phyloP scores from a whole-genome alignment of 2,888 invertebrate genomes.

The Odontocolon sp. region DNA sequence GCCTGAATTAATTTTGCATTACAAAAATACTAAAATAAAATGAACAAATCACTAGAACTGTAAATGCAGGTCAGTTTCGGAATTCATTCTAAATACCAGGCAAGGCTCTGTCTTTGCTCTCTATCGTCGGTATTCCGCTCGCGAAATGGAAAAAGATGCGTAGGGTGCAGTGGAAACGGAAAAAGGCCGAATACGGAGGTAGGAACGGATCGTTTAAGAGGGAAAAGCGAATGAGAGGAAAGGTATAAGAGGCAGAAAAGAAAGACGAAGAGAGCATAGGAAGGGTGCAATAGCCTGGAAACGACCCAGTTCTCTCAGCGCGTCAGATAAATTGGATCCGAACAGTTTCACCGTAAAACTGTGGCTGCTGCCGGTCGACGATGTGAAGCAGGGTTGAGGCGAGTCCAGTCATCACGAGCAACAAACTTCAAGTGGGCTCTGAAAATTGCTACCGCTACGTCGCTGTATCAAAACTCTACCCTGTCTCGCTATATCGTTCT shows the following conservation, averaged over 20 bases:
- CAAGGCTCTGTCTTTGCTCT: constrained; percentile 24
- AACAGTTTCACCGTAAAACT: constrained; percentile 71
- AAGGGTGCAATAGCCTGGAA: constrained; percentile 67
- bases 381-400: constrained; percentile 19
- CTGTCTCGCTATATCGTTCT: neutral
- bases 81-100: no score
- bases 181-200: constrained; percentile 17
- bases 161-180: constrained; percentile 24
- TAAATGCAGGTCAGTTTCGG: no score
- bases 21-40: no score
- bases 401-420: constrained; percentile 63
- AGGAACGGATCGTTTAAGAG: constrained; percentile 6
- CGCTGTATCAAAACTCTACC: no score
- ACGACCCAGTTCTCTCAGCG: constrained; percentile 70
- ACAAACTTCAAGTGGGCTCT: constrained; percentile 60
- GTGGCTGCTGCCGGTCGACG: constrained; percentile 44
- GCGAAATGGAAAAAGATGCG: constrained; percentile 5
- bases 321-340: constrained; percentile 71
- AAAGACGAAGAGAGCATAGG: constrained; percentile 11
- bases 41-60: no score
- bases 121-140: constrained; percentile 32
- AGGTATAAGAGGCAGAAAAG: constrained; percentile 12
- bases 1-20: no score
- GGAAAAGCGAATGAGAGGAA: constrained; percentile 2
- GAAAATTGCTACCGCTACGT: constrained; percentile 5